phyloP scores from a whole-genome alignment of 2,797 vertebrate genomes.

The Enteromius afrohamiltoni region DNA sequence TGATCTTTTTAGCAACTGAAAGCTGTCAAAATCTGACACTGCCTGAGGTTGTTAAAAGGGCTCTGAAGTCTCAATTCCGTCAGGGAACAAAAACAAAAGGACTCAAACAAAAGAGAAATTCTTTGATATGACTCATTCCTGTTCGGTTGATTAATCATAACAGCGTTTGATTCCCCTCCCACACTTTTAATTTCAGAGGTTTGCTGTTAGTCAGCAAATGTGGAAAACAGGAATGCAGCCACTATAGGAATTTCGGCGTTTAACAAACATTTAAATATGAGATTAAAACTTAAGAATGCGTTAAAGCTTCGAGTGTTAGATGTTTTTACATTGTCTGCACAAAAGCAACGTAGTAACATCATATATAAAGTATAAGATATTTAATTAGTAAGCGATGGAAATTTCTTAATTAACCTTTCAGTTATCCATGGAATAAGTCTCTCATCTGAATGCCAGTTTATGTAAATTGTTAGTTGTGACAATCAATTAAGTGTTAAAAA shows the following conservation, averaged over 20 bases:
- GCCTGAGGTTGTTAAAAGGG: not conserved
- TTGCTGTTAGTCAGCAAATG: conserved; percentile 3
- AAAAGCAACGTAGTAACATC: not conserved
- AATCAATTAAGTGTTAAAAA: not conserved
- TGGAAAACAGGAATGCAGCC: not conserved
- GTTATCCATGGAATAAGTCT: not conserved
- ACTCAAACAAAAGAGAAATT: conserved; percentile 9
- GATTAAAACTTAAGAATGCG: not conserved
- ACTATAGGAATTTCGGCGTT: not conserved
- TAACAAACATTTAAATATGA: not conserved
- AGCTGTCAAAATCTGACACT: not conserved
- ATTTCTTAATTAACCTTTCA: not conserved
- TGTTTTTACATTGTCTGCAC: not conserved
- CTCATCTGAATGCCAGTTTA: not conserved
- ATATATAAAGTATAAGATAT: not conserved
- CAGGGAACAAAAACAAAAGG: not conserved
- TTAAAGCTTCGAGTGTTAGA: not conserved
- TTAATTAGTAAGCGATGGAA: not conserved
- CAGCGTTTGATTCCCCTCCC: not conserved
- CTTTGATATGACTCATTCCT: conserved; percentile 11
- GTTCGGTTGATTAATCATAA: not conserved
- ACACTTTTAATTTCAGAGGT: not conserved
- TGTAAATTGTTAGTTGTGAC: not conserved
- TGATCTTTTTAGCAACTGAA: not conserved
- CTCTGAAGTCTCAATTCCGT: not conserved